Evolutionary conservation across 2,888 invertebrate genomes (phyloP).

Genomic region (Oegoconia quadripuncta): DNA sequence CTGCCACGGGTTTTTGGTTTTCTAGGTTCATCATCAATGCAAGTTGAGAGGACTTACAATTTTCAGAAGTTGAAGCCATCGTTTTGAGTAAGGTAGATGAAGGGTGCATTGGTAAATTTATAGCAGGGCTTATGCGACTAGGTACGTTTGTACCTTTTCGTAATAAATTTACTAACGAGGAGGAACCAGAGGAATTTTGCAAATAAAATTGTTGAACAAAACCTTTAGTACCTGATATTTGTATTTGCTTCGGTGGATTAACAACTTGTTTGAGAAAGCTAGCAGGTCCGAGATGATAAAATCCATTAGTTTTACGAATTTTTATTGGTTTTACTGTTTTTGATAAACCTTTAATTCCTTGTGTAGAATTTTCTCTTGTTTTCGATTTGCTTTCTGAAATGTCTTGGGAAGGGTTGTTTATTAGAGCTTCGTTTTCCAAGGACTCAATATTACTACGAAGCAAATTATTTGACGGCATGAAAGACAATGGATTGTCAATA

Average conservation of each 20-base stretch:
- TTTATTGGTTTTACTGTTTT: constrained; percentile 57
- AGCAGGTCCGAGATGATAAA: constrained; percentile 45
- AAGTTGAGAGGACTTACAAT: not conserved
- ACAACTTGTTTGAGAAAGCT: constrained; percentile 29
- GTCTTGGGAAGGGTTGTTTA: too few relatives aligned
- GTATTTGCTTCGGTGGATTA: constrained; percentile 3
- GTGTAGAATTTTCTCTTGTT: constrained; percentile 7
- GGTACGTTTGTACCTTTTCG: too few relatives aligned
- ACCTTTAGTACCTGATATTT: not conserved
- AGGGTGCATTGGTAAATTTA: not conserved
- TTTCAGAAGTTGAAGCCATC: not conserved
- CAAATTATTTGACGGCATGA: constrained; percentile 35
- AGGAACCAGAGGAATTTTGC: not conserved
- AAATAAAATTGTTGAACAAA: not conserved
- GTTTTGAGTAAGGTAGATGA: constrained; percentile 12
- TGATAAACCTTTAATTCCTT: constrained; percentile 3
- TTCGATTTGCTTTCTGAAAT: not conserved
- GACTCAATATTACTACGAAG: constrained; percentile 6
- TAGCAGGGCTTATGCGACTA: not conserved
- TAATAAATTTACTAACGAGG: too few relatives aligned
- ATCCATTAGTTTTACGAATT: constrained; percentile 53
- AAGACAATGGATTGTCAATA: constrained; percentile 59
- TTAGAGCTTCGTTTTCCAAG: too few relatives aligned
- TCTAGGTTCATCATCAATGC: constrained; percentile 1
- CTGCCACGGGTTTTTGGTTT: constrained; percentile 31